Evolutionary conservation across 1,140 invertebrate genomes (phyloP), one percentile per base, ranked within the genome.

Genomic region (Kradibia gibbosae): DNA sequence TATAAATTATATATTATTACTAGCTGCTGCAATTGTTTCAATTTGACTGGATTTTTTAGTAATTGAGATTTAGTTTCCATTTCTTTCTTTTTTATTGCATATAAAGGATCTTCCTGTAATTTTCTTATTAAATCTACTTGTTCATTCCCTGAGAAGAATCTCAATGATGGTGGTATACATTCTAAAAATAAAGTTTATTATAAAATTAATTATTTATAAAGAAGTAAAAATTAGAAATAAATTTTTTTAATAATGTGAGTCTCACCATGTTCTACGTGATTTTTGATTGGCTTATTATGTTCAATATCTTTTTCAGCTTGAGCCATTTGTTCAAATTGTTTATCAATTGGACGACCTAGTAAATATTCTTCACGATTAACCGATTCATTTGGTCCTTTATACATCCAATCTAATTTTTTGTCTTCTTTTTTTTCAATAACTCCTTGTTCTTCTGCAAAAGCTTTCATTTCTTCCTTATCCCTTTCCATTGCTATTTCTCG

Each of bases 321-420:
- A 82, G 93, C 92, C 28, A 94, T 83, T 81, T 94, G 92, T 82
- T 97, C 96, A 91, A 97, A 95, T 62, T 94, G 93, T 91, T 97
- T 98, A 86, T 98, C 97, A 81, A 99, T 94, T 76, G 94, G 91
- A 86, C 96, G 94, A 1, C 98, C 97, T n/a, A 97, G 90, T 3
- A 99, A 92, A 92, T 98, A 99, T 81, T 98, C 97, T 88, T 99
- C 97, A 50, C 94, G 91, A 83, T 98, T 95, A 8, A 96, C 92
- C 78, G 92, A 90, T 85, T 94, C 94, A 85, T 94, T 94, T 15
- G 95, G 94, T 85, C 95, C 94, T 93, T 97, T 96, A 88, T 98
- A 98, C 97, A 98, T 98, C 97, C 97, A 98, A 87, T 97, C 95
- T 62, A 98, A 88, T 82, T 96, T 95, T 71, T 93, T 92, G 39